Base-by-base conservation (phyloP, 2,888 invertebrate genomes). In the Tipula vernalis region DNA sequence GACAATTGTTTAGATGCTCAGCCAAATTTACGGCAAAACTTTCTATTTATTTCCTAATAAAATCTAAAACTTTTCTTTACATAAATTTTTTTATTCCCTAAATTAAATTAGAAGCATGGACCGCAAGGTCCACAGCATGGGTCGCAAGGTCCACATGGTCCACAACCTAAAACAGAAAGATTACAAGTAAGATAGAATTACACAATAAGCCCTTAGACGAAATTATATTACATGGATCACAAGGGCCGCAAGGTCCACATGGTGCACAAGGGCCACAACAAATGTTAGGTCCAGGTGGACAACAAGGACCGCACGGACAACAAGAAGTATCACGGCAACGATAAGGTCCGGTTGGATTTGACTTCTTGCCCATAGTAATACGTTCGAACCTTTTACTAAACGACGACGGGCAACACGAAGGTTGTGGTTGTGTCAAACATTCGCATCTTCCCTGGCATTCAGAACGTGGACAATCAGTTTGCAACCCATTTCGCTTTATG, bases 401-500 rank as follows among this genome's bases (percentile, higher is more conserved):
- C 12, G 90, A 88, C 0, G 91, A 89, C 0, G 93, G 93, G 41
- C 92, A 91, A 88, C 93, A 93, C 8, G 90, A 91, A 0, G 93
- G 93, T 47, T 91, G 89, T 0, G 93, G 93, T 87, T 90, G 90
- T 84, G 91, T 91, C 88, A 92, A 89, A 88, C 93, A 93, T 41
- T 90, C 91, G 0, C 92, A 92, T 5, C 91, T 90, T 57, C 93
- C 93, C 87, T 92, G 92, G 88, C 94, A 94, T 42, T 91, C 90
- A 0, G 92, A 91, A 86, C 94, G 91, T 0, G 92, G 93, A 89
- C 94, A 94, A 87, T 93, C 93, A 87, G 94, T 93, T 89, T 94
- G 94, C 36, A 94, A 90, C 5, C 94, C 94, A 88, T 94, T 93
- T 10, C 92, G 91, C 89, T 92, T 93, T 87, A 93, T 92, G 89